phyloP scores from a whole-genome alignment of 1,140 invertebrate genomes.

The Atta colombica region DNA sequence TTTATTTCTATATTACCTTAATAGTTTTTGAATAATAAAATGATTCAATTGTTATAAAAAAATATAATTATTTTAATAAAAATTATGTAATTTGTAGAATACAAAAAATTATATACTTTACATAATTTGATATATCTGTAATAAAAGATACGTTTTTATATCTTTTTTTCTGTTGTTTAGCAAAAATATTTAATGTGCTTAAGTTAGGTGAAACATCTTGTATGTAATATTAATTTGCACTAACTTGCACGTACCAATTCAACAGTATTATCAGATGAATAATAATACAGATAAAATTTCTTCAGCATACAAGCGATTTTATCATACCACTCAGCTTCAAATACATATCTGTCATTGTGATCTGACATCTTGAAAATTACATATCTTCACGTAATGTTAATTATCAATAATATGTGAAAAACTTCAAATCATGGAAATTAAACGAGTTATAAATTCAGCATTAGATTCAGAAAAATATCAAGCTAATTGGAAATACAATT shows the following conservation, averaged over 20 bases:
- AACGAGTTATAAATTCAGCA: conserved; percentile 7
- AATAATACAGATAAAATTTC: conserved; percentile 92
- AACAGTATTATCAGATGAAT: conserved; percentile 90
- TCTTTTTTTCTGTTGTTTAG: neutral
- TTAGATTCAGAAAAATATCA: neutral
- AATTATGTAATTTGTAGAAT: neutral
- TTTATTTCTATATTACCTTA: neutral
- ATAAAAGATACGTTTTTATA: neutral
- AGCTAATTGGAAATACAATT: neutral
- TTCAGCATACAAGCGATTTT: conserved; percentile 90
- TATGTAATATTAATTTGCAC: conserved; percentile 12
- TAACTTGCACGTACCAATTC: conserved; percentile 89
- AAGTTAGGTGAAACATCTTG: neutral
- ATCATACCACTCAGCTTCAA: conserved; percentile 95
- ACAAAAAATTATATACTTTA: neutral
- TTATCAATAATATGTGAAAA: neutral
- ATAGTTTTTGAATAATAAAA: neutral
- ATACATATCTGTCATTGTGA: conserved; percentile 84
- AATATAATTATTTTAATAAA: neutral
- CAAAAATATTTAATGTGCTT: neutral
- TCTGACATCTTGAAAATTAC: conserved; percentile 72
- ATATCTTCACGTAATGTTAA: neutral
- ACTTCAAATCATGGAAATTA: neutral
- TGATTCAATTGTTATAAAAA: neutral
- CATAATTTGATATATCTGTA: neutral